Conservation (phyloP, 1,140 invertebrate genomes). For the Drosophila pseudoobscura region DNA sequence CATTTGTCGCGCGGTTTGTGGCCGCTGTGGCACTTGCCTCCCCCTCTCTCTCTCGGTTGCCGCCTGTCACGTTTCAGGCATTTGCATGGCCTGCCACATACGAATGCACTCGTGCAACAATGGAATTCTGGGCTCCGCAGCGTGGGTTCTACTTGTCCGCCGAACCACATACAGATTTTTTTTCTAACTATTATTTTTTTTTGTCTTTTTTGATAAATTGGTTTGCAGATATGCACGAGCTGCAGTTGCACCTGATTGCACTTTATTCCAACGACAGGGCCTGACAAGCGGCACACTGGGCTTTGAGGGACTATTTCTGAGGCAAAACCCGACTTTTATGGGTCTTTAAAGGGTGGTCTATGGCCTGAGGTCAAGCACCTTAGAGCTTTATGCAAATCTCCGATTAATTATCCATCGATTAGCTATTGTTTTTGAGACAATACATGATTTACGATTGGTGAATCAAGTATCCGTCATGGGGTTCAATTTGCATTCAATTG, state of each 20-base stretch:
- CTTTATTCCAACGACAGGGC: constrained; percentile 53
- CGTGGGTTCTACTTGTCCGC: constrained; percentile 51
- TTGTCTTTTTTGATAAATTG: constrained; percentile 57
- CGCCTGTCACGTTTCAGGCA: constrained; percentile 73
- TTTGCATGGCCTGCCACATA: constrained; percentile 59
- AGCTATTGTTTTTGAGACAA: constrained; percentile 23
- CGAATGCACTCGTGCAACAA: constrained; percentile 41
- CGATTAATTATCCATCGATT: constrained; percentile 1
- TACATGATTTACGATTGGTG: not conserved
- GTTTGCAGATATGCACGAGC: constrained; percentile 56
- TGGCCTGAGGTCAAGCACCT: constrained; percentile 19
- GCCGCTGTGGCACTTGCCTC: constrained; percentile 25
- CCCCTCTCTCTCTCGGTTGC: constrained; percentile 31
- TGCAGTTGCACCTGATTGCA: constrained; percentile 61
- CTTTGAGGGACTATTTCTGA: constrained; percentile 9
- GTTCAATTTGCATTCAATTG: constrained; percentile 37
- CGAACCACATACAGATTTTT: constrained; percentile 16
- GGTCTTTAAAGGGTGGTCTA: not conserved
- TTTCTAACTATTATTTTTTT: not conserved
- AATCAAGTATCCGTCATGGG: constrained; percentile 12
- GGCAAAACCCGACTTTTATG: not conserved
- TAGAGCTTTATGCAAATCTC: not conserved
- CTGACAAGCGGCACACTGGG: constrained; percentile 42
- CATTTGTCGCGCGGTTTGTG: constrained; percentile 24
- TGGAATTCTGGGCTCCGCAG: constrained; percentile 50